Evolutionary conservation across 2,113 vertebrate genomes (phyloP).

Genomic region (Corythaeola cristata): DNA sequence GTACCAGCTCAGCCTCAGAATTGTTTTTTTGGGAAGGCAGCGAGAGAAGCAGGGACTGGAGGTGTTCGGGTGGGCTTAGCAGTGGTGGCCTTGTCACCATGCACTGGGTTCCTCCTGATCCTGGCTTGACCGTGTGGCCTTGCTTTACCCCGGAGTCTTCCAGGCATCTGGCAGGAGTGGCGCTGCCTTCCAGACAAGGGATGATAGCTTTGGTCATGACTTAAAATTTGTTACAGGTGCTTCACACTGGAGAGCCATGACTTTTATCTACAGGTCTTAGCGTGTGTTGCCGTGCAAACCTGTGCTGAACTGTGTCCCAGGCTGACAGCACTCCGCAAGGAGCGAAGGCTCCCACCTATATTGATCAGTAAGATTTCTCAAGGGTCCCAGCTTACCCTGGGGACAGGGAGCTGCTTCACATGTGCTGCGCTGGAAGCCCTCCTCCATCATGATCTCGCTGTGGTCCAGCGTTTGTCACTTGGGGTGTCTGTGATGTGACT

Average conservation of each 20-base stretch:
- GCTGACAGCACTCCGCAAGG: accelerated
- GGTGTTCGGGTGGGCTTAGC: neutral
- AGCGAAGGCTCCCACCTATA: neutral
- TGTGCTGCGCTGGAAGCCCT: accelerated
- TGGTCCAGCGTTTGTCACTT: neutral
- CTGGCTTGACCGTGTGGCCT: neutral
- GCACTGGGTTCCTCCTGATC: accelerated
- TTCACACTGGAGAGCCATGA: neutral
- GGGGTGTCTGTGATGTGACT: neutral
- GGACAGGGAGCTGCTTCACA: neutral
- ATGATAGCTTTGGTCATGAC: accelerated
- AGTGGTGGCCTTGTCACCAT: accelerated
- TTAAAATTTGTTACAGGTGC: neutral
- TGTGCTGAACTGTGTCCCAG: accelerated
- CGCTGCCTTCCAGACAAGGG: neutral
- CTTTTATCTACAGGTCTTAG: neutral
- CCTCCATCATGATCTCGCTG: neutral
- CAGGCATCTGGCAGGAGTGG: accelerated
- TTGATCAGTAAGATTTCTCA: neutral
- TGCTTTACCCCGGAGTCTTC: accelerated
- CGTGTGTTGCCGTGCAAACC: accelerated
- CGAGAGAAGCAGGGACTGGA: neutral
- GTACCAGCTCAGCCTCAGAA: too few relatives aligned
- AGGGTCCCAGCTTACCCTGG: neutral
- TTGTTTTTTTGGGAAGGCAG: neutral